Evolutionary conservation across 64 coral and sea anemone genomes (phyloP), one percentile per base, ranked within the genome.

Genomic region (Pocillopora verrucosa): DNA sequence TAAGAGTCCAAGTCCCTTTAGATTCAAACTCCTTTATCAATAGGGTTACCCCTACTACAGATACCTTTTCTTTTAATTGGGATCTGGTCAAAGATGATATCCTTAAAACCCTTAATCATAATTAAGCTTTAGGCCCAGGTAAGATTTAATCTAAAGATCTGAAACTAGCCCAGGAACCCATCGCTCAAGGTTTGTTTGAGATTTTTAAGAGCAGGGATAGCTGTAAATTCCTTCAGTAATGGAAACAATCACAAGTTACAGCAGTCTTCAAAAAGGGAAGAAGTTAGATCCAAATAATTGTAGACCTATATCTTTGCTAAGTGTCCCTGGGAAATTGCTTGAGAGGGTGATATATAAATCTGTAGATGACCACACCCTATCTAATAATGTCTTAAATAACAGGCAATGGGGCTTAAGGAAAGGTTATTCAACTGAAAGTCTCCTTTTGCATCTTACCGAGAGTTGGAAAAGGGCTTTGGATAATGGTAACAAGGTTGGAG

Each of bases 341-440:
- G 41, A 51, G 41, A 51, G 41, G 41, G 41, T 51, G 3, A 7
- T 51, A 51, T 51, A 7, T 51, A 51, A 51, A 7, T 51, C 41
- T 7, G 3, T 51, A 4, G 41, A 51, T 51, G 41, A 51, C 7
- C 41, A 51, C 7, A 51, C 7, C 7, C 7, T 51, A 51, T 51
- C 41, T 51, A 73, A 73, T 73, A 73, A 20, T 73, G n/a, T 73
- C n/a, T 2, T 73, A 73, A 73, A 16, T 73, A 73, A 73, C n/a
- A 73, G n/a, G 10, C 70, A 73, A 16, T 73, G 26, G 22, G 22
- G 70, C 70, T 73, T 73, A 4, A 73, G 70, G 7, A 73, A 73
- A 73, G 70, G 70, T 73, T 73, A 73, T n/a, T 73, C 70, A 73
- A 73, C 70, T 73, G 22, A 73, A 16, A 73, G 70, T 73, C 70